Conservation (phyloP, 2,113 vertebrate genomes). For the Pterophyllum scalare region DNA sequence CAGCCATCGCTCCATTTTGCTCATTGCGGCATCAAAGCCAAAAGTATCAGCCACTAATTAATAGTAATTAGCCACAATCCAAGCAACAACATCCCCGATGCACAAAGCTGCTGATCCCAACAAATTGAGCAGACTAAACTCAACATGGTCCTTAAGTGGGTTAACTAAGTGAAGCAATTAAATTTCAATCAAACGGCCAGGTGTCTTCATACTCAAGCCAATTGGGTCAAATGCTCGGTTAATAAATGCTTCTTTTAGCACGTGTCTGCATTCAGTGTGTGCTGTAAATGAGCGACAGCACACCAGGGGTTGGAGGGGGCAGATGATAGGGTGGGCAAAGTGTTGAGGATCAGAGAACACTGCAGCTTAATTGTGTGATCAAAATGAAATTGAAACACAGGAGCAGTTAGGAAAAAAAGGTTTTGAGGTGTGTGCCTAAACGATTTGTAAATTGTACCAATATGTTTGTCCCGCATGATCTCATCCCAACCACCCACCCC, state of each 20-base stretch:
- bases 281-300: constrained; percentile 43
- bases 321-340: neutral
- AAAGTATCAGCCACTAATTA: constrained; percentile 74
- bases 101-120: constrained; percentile 69
- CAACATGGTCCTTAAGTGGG: constrained; percentile 71
- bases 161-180: constrained; percentile 81
- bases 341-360: neutral
- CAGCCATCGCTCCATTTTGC: constrained; percentile 30
- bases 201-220: constrained; percentile 71
- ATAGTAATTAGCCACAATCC: constrained; percentile 75
- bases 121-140: constrained; percentile 70
- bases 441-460: constrained; percentile 43
- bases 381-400: constrained; percentile 52
- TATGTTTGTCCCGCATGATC: constrained; percentile 32
- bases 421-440: constrained; percentile 4
- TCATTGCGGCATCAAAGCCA: constrained; percentile 48
- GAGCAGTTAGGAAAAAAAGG: constrained; percentile 37
- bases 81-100: constrained; percentile 59
- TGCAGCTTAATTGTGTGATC: constrained; percentile 44
- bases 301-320: neutral
- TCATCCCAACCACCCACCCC: neutral
- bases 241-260: constrained; percentile 51
- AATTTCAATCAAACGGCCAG: constrained; percentile 75
- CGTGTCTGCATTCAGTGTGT: constrained; percentile 33
- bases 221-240: constrained; percentile 67